Conservation (phyloP, 2,888 invertebrate species). For the Ptilodon capucinus region DNA sequence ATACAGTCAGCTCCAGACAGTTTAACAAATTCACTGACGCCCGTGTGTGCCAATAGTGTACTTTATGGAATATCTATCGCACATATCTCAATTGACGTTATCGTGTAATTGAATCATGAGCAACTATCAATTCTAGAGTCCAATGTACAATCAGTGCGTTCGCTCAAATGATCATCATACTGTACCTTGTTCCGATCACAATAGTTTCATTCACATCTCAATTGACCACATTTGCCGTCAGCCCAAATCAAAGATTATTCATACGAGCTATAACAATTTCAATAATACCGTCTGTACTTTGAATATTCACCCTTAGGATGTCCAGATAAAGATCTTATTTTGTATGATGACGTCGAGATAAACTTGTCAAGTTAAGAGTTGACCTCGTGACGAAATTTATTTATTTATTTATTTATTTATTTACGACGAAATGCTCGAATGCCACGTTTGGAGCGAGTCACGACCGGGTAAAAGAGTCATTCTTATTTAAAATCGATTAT, state of each 20-base stretch:
- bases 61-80: background rate
- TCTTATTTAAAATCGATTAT: constrained; percentile 51
- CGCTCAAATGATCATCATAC: constrained; percentile 38
- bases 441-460: constrained; percentile 43
- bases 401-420: too few species aligned
- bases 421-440: constrained; percentile 46
- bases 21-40: background rate
- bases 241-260: constrained; percentile 52
- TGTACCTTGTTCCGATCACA: constrained; percentile 47
- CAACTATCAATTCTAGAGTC: constrained; percentile 38
- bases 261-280: constrained; percentile 24
- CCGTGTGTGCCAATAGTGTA: background rate
- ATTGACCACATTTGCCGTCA: constrained; percentile 55
- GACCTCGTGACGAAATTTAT: constrained; percentile 42
- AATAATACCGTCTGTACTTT: constrained; percentile 3
- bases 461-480: constrained; percentile 44
- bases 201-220: constrained; percentile 64
- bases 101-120: constrained; percentile 24
- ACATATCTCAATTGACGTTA: constrained; percentile 5
- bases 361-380: constrained; percentile 7
- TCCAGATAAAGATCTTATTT: constrained; percentile 5
- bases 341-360: background rate
- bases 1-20: background rate
- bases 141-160: constrained; percentile 41
- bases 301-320: constrained; percentile 25